Percentiles rank a stretch among this genome's conserved stretches.
These are phyloP conservation scores for Athene noctua DNA, from an alignment of 2,113 vertebrate species.

Conservation along the genomic window DNA sequence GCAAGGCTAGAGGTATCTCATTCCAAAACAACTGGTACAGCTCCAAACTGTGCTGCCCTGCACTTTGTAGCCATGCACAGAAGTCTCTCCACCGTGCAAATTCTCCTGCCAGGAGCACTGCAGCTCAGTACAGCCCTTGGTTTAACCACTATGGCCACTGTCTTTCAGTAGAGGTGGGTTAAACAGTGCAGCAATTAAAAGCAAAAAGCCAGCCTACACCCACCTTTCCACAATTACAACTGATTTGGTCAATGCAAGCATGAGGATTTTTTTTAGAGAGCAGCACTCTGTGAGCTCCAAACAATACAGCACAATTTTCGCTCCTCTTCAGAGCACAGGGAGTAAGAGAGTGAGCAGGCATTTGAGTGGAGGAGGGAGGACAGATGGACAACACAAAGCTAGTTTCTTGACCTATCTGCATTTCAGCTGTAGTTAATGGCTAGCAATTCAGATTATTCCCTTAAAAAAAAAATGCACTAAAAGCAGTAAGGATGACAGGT, in stretches of 20 bases:
- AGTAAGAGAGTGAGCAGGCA: not conserved
- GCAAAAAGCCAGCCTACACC: not conserved
- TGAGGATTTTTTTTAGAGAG: not conserved
- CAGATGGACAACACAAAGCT: not conserved
- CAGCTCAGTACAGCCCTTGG: not conserved
- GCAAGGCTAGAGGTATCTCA: not conserved
- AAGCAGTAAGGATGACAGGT: not conserved
- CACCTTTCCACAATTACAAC: not conserved
- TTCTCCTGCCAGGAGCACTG: not conserved
- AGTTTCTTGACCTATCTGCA: not conserved
- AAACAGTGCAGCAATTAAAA: not conserved
- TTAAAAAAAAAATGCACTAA: not conserved
- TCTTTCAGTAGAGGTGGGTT: not conserved
- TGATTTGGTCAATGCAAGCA: fast-evolving
- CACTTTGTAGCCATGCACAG: not conserved
- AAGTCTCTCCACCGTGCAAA: fast-evolving
- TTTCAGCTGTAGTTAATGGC: not conserved
- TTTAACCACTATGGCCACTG: not conserved
- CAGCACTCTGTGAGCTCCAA: not conserved
- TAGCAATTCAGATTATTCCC: not conserved
- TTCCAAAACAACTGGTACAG: not conserved
- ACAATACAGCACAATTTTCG: not conserved
- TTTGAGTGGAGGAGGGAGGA: not conserved
- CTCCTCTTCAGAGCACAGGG: not conserved
- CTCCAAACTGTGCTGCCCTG: not conserved